Evolutionary conservation across 2,888 invertebrate species (phyloP), one percentile per base, ranked within the genome.

Genomic region (Drosophila emarginata): DNA sequence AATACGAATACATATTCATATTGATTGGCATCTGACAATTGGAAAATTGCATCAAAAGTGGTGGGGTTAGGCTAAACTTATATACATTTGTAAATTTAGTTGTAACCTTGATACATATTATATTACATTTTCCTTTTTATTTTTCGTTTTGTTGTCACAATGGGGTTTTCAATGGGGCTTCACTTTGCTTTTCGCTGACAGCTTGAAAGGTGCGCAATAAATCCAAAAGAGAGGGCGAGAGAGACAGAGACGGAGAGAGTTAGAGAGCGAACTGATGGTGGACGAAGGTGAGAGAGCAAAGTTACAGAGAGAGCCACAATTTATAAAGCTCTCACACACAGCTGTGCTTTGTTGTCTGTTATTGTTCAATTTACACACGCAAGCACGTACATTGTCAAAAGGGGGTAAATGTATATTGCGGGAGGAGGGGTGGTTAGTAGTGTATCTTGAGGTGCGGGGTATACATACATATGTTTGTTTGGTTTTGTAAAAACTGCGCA

Each of bases 401-500:
- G 23, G 59, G 45, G 45, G 40, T 15, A 15, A 1, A 11, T 11
- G 32, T 32, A 32, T 32, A 9, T 32, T 32, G 32, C 32, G 9
- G 32, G 32, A 9, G 32, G 53, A 32, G 5, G 4, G 12, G 4
- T 28, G 32, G 12, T 21, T 26, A 26, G 26, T n/a, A n/a, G 50
- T 11, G 50, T 50, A 32, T 32, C 32, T 9, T 32, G 9, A 32
- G 32, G 32, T 18, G 50, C 5, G 26, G 54, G 15, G 53, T 9
- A 7, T 36, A 32, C 88, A 7, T 36, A 32, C 86, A 88, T 68
- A 72, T 82, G 82, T 80, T 82, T 82, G 83, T 77, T 87, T 87
- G 82, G 75, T 63, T 72, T 87, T 71, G 54, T 62, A 60, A 26
- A 65, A 82, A 87, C 76, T 88, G 83, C 88, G 83, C 86, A 82